Percentiles rank a stretch among this genome's conserved stretches.
phyloP scores from a whole-genome alignment of 2,113 vertebrate species.

The Brienomyrus longianalis region DNA sequence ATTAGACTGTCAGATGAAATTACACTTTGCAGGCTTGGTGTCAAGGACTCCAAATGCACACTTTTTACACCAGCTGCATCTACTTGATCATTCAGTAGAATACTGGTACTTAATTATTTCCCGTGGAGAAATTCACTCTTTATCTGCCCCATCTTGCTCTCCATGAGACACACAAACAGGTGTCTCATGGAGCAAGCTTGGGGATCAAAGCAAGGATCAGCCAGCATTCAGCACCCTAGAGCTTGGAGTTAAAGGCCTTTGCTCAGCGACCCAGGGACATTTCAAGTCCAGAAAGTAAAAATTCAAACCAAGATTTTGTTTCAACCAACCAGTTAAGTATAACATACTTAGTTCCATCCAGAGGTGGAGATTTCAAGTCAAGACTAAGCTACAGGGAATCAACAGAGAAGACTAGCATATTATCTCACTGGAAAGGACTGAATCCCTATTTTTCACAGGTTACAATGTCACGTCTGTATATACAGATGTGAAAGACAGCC shows the following conservation, averaged over 20 bases:
- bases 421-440: background rate
- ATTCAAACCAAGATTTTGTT: no score
- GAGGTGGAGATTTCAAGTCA: background rate
- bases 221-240: background rate
- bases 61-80: no score
- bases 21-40: background rate
- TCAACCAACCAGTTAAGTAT: no score
- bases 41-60: no score
- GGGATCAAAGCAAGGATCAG: background rate
- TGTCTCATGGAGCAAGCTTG: no score
- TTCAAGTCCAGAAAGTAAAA: background rate
- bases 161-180: no score
- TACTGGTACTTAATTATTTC: no score
- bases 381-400: background rate
- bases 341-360: no score
- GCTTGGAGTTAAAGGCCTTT: background rate
- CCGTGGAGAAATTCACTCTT: no score
- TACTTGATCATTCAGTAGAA: no score
- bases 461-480: background rate
- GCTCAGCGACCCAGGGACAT: background rate
- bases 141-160: no score
- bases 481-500: background rate
- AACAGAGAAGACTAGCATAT: background rate
- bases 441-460: background rate
- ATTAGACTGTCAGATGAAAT: background rate